Base-by-base conservation (phyloP, 2,888 invertebrate genomes). In the Leptinotarsa tumamoca region DNA sequence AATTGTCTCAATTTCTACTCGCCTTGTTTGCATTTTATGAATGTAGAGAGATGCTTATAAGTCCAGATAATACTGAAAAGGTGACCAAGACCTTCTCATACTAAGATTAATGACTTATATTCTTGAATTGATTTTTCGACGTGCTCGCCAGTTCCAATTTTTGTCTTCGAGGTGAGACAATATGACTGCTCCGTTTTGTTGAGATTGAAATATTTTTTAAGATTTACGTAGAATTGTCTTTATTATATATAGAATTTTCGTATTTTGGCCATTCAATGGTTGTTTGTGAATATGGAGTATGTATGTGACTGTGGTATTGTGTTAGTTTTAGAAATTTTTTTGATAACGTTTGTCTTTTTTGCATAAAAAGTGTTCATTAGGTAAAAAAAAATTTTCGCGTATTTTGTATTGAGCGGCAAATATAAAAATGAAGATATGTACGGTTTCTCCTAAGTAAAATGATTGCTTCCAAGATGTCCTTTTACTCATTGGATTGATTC, bases 71-170 rank as follows among this genome's bases (percentile, higher is more conserved):
- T 51, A n/a, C 1, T 49, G 67, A 49, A 49, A 74, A 74, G 43
- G 43, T 43, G 43, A 43, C 43, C 43, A 43, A 43, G 43, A 43
- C 61, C 75, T 79, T 84, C 82, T 83, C 54, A 83, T 82, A 82
- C 84, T 86, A 84, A 84, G 85, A 79, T 82, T 82, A 84, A 86
- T 86, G 86, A 87, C 85, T 87, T 87, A 87, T 87, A 87, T 87
- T 87, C 87, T 86, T 87, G 87, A 85, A 87, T 87, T 87, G 80
- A 81, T 85, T 84, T 87, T 86, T 87, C 85, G 87, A 87, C 87
- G 87, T 86, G 5, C 17, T 18, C 86, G 86, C 77, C 78, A 81
- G 78, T 69, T 69, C 51, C 56, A 83, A 84, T 84, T 84, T 84
- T 83, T 84, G 82, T 84, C 79, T 80, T 80, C 67, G 79, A 81